Percentiles rank a stretch among this genome's conserved stretches.
Evolutionary conservation across 2,113 vertebrate species (phyloP).

Genomic region (Tachycineta bicolor): DNA sequence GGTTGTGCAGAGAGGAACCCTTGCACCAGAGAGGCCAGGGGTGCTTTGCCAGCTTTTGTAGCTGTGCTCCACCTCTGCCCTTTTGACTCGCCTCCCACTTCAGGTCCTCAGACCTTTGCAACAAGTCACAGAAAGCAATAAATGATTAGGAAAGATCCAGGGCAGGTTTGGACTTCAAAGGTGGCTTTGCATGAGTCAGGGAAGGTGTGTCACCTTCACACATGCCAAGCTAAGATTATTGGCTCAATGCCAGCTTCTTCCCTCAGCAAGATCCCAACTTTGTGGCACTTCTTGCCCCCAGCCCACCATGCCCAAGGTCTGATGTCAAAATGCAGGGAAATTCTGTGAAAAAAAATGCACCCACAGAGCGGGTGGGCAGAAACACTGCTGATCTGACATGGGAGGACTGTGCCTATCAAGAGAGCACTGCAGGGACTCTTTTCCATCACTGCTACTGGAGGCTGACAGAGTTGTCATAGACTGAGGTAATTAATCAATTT

Average conservation of each 20-base stretch:
- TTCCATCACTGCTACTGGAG: conserved; percentile 68
- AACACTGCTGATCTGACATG: conserved; percentile 63
- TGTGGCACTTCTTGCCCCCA: background rate
- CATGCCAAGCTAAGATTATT: accelerated
- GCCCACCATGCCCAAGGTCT: accelerated
- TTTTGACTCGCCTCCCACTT: background rate
- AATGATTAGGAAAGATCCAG: background rate
- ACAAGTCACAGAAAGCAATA: accelerated
- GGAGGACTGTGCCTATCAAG: conserved; percentile 70
- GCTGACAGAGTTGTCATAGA: background rate
- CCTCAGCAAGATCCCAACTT: background rate
- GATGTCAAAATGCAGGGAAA: conserved; percentile 45
- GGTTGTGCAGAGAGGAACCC: accelerated
- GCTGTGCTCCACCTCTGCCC: background rate
- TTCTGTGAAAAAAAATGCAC: conserved; percentile 71
- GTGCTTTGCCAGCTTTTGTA: background rate
- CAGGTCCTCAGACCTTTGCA: background rate
- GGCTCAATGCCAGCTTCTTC: background rate
- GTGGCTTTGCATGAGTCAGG: accelerated
- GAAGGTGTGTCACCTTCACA: background rate
- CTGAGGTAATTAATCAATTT: background rate
- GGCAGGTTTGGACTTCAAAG: background rate
- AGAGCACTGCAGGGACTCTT: conserved; percentile 71
- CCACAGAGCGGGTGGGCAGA: conserved; percentile 59
- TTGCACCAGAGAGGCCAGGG: accelerated